A percentile compares a stretch with the other conserved stretches of the same genome.
phyloP scores from a whole-genome alignment of 1,140 invertebrate species.

The Hycleus cichorii region DNA sequence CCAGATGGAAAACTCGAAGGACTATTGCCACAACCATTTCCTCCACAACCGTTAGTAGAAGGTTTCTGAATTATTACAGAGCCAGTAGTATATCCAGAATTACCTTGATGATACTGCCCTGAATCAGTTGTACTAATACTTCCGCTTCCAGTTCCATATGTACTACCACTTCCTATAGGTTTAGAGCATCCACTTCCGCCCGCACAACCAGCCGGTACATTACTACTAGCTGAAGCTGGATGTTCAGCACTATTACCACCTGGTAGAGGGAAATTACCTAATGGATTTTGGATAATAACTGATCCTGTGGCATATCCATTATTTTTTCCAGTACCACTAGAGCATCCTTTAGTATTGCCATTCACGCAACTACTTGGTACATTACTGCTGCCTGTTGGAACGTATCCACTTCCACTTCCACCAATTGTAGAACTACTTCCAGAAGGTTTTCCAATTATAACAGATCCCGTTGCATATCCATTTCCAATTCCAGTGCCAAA shows the following conservation, averaged over 20 bases:
- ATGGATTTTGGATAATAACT: not conserved
- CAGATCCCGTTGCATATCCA: not conserved
- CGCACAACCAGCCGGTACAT: not conserved
- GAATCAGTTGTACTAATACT: not conserved
- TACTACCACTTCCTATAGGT: not conserved
- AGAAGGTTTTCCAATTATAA: not conserved
- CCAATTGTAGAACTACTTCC: not conserved
- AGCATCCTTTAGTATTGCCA: not conserved
- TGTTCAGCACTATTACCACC: not conserved
- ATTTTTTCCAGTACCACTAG: not conserved
- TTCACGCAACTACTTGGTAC: not conserved
- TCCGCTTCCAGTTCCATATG: not conserved
- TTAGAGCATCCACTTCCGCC: too few relatives aligned
- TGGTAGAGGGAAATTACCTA: not conserved
- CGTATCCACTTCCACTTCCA: not conserved
- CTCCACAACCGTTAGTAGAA: too few relatives aligned
- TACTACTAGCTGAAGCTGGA: not conserved
- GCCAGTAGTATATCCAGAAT: too few relatives aligned
- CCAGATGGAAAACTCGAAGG: too few relatives aligned
- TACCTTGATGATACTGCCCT: too few relatives aligned
- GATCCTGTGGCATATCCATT: not conserved
- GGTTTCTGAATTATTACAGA: too few relatives aligned
- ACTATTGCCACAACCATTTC: too few relatives aligned
- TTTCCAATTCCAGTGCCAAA: not conserved
- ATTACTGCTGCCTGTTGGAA: too few relatives aligned